Evolutionary conservation across 2,797 vertebrate genomes (phyloP).

Genomic region (Florisuga fusca): DNA sequence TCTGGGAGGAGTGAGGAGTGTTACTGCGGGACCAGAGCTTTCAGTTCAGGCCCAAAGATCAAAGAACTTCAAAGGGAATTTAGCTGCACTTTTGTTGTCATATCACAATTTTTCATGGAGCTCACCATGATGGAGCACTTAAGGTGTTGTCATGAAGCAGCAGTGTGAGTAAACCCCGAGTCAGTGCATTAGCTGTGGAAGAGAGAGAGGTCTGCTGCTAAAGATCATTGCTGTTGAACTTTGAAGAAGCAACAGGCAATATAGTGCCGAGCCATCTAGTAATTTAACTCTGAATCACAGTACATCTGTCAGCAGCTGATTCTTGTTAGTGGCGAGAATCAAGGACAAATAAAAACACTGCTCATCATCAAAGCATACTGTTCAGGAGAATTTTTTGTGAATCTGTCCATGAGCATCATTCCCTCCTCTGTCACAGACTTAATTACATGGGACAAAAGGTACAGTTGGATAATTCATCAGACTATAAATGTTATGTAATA

Average conservation of each 20-base stretch:
- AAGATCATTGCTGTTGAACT: background rate
- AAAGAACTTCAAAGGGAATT: background rate
- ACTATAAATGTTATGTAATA: background rate
- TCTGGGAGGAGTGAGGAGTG: background rate
- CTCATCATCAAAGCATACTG: background rate
- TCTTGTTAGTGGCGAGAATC: background rate
- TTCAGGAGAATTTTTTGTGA: background rate
- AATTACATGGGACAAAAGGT: conserved; percentile 9
- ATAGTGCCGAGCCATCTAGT: background rate
- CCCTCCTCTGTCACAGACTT: background rate
- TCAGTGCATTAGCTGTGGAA: background rate
- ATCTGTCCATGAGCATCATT: background rate
- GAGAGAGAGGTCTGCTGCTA: background rate
- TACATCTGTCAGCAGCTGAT: background rate
- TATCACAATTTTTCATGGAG: background rate
- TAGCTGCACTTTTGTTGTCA: background rate
- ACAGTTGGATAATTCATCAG: conserved; percentile 20
- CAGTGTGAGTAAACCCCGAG: background rate
- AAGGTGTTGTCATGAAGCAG: background rate
- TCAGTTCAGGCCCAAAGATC: background rate
- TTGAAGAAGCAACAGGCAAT: background rate
- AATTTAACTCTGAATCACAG: background rate
- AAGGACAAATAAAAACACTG: background rate
- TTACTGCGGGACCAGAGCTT: background rate
- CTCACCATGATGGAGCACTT: background rate